Percentiles rank a stretch among this genome's conserved stretches.
phyloP scores from a whole-genome alignment of 1,140 invertebrate genomes.

The Penaeus vannamei region DNA sequence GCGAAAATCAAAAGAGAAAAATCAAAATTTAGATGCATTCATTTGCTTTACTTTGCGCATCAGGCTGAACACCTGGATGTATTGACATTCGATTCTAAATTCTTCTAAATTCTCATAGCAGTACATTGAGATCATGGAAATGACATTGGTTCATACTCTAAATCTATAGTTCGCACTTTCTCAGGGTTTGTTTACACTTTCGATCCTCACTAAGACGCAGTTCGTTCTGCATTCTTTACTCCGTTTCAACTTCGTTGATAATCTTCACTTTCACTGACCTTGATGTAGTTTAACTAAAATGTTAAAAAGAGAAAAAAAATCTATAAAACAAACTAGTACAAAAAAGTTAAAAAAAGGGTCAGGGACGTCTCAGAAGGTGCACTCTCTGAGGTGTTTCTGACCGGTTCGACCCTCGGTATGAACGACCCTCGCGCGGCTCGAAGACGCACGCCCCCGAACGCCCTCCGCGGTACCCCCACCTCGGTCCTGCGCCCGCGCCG shows the following conservation, averaged over 20 bases:
- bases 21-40: no score
- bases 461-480: conserved; percentile 12
- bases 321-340: conserved; percentile 27
- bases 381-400: conserved; percentile 30
- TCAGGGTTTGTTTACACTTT: not conserved
- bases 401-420: not conserved
- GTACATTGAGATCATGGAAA: not conserved
- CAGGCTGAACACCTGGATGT: no score
- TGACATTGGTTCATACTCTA: not conserved
- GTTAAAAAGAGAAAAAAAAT: not conserved
- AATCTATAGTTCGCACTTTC: not conserved
- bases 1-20: no score
- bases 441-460: not conserved
- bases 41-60: no score
- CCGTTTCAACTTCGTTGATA: not conserved
- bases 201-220: no score
- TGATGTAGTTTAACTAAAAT: not conserved
- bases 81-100: not conserved
- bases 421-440: not conserved
- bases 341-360: conserved; percentile 12
- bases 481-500: not conserved
- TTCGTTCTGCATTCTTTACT: not conserved
- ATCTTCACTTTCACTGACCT: not conserved
- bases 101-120: not conserved
- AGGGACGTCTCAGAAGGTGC: conserved; percentile 40